A percentile compares a stretch with the other conserved stretches of the same genome.
phyloP scores from a whole-genome alignment of 2,888 invertebrate species.

The Lottia scabra region DNA sequence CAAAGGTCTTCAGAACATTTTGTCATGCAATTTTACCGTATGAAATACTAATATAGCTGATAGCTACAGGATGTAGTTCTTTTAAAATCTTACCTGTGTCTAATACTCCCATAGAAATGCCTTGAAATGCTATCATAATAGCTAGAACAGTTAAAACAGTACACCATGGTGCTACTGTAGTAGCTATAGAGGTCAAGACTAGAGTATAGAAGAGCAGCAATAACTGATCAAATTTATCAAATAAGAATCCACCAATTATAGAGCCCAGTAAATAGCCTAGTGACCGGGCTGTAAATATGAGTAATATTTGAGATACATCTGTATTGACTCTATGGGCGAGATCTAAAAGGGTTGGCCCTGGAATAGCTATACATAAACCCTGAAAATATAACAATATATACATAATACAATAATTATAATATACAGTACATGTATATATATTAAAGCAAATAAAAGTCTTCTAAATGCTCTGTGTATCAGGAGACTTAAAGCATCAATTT shows the following conservation, averaged over 20 bases:
- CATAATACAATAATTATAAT: too few species aligned
- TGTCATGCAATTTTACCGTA: too few species aligned
- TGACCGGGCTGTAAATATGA: constrained; percentile 68
- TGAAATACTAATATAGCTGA: too few species aligned
- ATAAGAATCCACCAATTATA: constrained; percentile 65
- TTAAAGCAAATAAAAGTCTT: too few species aligned
- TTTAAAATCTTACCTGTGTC: constrained; percentile 60
- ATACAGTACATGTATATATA: too few species aligned
- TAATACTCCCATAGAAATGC: constrained; percentile 69
- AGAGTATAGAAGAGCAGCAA: constrained; percentile 68
- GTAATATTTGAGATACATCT: constrained; percentile 61
- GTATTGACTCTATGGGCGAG: constrained; percentile 62
- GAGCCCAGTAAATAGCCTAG: constrained; percentile 69
- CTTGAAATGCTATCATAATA: constrained; percentile 65
- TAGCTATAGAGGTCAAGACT: constrained; percentile 66
- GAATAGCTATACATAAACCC: constrained; percentile 70
- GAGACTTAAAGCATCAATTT: too few species aligned
- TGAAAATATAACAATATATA: constrained; percentile 32
- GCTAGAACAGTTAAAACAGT: constrained; percentile 59
- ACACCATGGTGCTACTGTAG: constrained; percentile 69
- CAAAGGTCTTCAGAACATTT: too few species aligned
- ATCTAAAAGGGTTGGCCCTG: constrained; percentile 69
- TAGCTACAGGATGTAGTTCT: too few species aligned
- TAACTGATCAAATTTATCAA: constrained; percentile 66
- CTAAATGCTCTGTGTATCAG: too few species aligned